Base-by-base conservation (phyloP, 2,888 invertebrate species). In the Therioaphis trifolii region DNA sequence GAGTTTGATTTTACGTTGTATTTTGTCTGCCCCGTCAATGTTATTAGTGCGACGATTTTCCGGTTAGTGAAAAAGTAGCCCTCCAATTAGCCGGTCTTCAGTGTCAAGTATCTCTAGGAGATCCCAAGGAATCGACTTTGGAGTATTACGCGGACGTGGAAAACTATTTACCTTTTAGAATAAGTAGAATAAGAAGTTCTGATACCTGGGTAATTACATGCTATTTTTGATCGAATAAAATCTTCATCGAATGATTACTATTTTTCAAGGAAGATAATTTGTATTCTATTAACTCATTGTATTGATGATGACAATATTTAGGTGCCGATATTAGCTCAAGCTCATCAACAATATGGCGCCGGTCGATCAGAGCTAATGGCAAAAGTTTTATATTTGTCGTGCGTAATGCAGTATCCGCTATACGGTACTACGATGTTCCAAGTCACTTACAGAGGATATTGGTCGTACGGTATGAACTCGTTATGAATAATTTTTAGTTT, bases 351-450 rank as follows among this genome's bases (percentile, higher is more conserved):
- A 88, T 97, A 96, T 88, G 97, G 97, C 78, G 93, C 95, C n/a
- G 96, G 96, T 0, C 93, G 97, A 84, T 93, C 95, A 0, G 97
- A 97, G 88, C 89, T 97, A 66, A 96, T 96, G 0, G 96, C 97
- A 24, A 97, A 97, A 90, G 96, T 97, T 29, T 90, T 97, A 86
- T 98, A 98, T 89, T 90, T 98, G 85, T 96, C 96, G 0, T 97
- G 97, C 88, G 97, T 98, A 7, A 97, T 97, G 95, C 97, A 98
- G 89, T 98, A 97, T 89, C 97, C 97, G 0, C 91, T 98, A 0
- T 96, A 95, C 86, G 96, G 96, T 9, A 95, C 95, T 84, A 95
- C 95, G 55, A 91, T 94, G 87, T 96, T 94, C 90, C 94, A 94
- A 15, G 97, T 97, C 85, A 94, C 95, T 0, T 98, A 97, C 89